Conservation (phyloP, 2,113 vertebrate genomes). For the Toxotes jaculatrix region DNA sequence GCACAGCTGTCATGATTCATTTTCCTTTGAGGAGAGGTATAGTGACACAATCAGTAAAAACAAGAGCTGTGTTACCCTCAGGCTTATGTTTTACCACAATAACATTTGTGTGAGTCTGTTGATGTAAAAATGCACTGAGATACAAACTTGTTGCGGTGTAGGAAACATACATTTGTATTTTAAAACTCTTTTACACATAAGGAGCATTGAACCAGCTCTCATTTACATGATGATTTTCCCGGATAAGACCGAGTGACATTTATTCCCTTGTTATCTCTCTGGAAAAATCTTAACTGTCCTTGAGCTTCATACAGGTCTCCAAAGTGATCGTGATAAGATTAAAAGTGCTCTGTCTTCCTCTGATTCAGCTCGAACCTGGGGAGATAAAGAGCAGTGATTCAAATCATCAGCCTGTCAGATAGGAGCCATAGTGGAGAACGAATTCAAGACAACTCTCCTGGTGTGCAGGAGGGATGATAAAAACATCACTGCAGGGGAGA, state of each 20-base stretch:
- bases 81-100: conserved; percentile 33
- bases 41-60: conserved; percentile 42
- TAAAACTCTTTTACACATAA: conserved; percentile 7
- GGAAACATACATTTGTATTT: conserved; percentile 18
- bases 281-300: conserved; percentile 37
- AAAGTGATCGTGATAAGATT: conserved; percentile 51
- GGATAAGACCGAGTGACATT: conserved; percentile 36
- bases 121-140: conserved; percentile 8
- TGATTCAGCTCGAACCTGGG: conserved; percentile 51
- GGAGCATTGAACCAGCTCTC: neutral
- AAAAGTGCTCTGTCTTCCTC: conserved; percentile 47
- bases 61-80: conserved; percentile 11
- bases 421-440: conserved; percentile 42
- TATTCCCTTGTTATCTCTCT: conserved; percentile 16
- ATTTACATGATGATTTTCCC: conserved; percentile 9
- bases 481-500: conserved; percentile 65
- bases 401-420: conserved; percentile 66
- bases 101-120: conserved; percentile 26
- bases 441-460: conserved; percentile 69
- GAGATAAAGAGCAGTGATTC: conserved; percentile 69
- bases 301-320: conserved; percentile 42
- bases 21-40: conserved; percentile 1
- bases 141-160: conserved; percentile 32
- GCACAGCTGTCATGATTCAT: conserved; percentile 32
- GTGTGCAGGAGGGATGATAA: conserved; percentile 64